phyloP scores from a whole-genome alignment of 2,888 invertebrate genomes.

The Galeopsomyia nigrocyanea region DNA sequence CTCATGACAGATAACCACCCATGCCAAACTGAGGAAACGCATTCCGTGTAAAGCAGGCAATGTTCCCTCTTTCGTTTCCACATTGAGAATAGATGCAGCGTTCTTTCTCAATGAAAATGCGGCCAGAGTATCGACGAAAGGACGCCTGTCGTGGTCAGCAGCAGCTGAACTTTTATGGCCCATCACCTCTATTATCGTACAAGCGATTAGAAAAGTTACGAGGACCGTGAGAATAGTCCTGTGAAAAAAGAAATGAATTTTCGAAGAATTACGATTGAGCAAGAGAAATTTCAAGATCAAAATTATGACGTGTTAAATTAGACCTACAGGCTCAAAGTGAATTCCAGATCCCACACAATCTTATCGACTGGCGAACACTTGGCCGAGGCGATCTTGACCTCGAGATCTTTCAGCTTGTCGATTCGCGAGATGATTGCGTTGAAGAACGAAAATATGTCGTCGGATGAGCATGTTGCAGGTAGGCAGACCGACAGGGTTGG shows the following conservation, averaged over 20 bases:
- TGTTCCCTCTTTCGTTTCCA: slow-evolving; percentile 54
- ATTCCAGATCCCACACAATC: slow-evolving; percentile 45
- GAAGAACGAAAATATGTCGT: slow-evolving; percentile 53
- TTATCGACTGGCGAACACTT: slow-evolving; percentile 35
- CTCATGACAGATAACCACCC: slow-evolving; percentile 69
- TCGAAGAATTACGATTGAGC: neutral
- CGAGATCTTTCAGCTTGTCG: neutral
- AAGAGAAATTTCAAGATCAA: neutral
- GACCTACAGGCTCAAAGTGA: slow-evolving; percentile 48
- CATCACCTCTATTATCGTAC: slow-evolving; percentile 53
- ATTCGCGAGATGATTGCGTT: neutral
- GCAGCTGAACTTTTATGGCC: neutral
- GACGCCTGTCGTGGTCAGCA: neutral
- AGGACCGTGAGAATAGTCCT: slow-evolving; percentile 52
- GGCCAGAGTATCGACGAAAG: slow-evolving; percentile 47
- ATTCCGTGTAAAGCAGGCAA: slow-evolving; percentile 70
- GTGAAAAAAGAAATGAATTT: slow-evolving; percentile 40
- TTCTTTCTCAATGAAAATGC: slow-evolving; percentile 68
- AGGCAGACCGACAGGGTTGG: slow-evolving; percentile 67
- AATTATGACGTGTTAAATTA: neutral
- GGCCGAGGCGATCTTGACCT: neutral
- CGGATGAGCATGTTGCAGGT: slow-evolving; percentile 65
- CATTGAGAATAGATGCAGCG: slow-evolving; percentile 62
- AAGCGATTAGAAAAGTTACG: slow-evolving; percentile 49
- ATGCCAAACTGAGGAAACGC: slow-evolving; percentile 69